Evolutionary conservation across 92 coral and sea anemone genomes (phyloP).

Genomic region (Hydrozoanthus gracilis): DNA sequence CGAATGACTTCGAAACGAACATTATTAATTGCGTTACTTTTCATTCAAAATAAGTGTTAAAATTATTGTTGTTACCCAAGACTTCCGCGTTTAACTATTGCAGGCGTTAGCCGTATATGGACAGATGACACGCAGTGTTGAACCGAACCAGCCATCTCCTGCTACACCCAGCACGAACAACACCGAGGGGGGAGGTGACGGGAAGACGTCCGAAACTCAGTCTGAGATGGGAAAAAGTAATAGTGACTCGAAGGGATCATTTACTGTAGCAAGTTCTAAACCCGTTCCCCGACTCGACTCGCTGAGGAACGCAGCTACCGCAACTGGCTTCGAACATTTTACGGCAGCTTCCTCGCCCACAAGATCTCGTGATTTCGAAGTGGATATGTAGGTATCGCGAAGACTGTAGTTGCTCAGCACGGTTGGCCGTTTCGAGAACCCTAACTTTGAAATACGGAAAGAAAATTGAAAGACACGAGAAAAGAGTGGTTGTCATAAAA

Average conservation of each 20-base stretch:
- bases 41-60: not conserved
- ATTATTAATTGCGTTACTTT: no score
- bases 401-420: no score
- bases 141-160: slow-evolving; percentile 38
- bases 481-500: no score
- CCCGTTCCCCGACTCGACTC: slow-evolving; percentile 12
- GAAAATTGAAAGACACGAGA: no score
- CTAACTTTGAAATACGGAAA: no score
- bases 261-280: not conserved
- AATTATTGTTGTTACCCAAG: not conserved
- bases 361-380: slow-evolving; percentile 75
- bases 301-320: slow-evolving; percentile 31
- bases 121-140: slow-evolving; percentile 67
- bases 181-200: slow-evolving; percentile 40
- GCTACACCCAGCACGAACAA: slow-evolving; percentile 36
- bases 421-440: no score
- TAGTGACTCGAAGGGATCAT: not conserved
- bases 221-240: not conserved
- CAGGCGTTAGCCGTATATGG: slow-evolving; percentile 98
- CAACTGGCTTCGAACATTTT: slow-evolving; percentile 64
- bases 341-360: slow-evolving; percentile 93
- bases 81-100: not conserved
- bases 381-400: not conserved
- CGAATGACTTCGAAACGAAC: no score
- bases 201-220: not conserved